Base-by-base conservation (phyloP, 2,113 vertebrate genomes). In the Cephalopholis sonnerati region DNA sequence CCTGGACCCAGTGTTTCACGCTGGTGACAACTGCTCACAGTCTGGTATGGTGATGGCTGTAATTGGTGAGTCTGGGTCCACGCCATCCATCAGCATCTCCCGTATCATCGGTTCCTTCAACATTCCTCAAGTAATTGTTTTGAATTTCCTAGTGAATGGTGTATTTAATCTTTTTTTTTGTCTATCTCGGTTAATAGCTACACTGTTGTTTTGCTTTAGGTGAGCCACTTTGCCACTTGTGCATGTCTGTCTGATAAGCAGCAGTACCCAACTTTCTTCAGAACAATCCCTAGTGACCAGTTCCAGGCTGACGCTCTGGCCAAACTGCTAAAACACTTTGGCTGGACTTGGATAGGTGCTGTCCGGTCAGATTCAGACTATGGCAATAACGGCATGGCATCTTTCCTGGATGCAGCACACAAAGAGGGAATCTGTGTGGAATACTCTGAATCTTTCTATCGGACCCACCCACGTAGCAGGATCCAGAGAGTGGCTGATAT, bases 341-440 rank as follows among this genome's bases (percentile, higher is more conserved):
- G 48, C 24, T 96, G 95, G 95, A 95, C 89, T 1, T 96, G 95
- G 95, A 94, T 96, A 4, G 95, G 95, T 6, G 90, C 94, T 8
- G 78, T 96, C 39, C 82, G 91, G 0, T 94, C 94, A 0, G 94
- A 95, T 77, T 88, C 93, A 4, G 95, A 96, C 22, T 95, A 95
- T 46, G 95, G 95, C 7, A 94, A 93, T 77, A 89, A 90, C 16
- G 94, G 93, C 18, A 95, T 95, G 89, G 81, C 90, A 0, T 78
- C 90, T 24, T 95, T 95, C 53, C 50, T 94, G 22, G 36, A 73
- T 0, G 91, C 90, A 44, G 92, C 92, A 0, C 69, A 66, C 18
- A 65, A 73, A 36, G 90, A 92, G 46, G 93, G 91, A 1, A 93
- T 95, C 24, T 95, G 95, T 69, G 92, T 95, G 39, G 95, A 94